Conservation (phyloP, 2,797 vertebrate species). For the Rhinatrema bivittatum region DNA sequence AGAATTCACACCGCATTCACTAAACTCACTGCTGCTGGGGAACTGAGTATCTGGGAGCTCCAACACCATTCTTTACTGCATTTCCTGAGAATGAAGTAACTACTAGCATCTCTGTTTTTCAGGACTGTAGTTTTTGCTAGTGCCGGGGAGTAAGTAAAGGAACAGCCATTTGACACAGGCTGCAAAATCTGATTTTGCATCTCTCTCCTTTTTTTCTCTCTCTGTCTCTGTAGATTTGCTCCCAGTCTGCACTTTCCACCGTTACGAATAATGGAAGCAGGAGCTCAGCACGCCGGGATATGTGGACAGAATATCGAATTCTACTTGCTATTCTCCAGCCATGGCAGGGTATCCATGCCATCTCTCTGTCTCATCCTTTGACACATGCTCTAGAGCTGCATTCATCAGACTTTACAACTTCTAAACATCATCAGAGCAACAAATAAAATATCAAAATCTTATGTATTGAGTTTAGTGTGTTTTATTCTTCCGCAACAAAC, state of each 20-base stretch:
- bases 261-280: slow-evolving; percentile 28
- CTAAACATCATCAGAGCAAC: neutral
- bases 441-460: slow-evolving; percentile 21
- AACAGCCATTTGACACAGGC: too few species aligned
- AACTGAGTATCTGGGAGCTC: too few species aligned
- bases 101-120: too few species aligned
- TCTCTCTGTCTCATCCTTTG: neutral
- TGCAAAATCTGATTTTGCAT: too few species aligned
- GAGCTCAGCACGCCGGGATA: neutral
- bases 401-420: neutral
- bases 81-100: too few species aligned
- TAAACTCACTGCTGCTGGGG: too few species aligned
- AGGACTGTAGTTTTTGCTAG: too few species aligned
- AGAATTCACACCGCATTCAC: too few species aligned
- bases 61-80: too few species aligned
- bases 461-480: neutral
- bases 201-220: too few species aligned
- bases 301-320: neutral
- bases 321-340: neutral
- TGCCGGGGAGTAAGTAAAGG: too few species aligned
- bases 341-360: neutral
- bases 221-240: slow-evolving; percentile 61
- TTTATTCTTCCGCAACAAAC: too few species aligned
- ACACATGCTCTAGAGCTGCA: neutral
- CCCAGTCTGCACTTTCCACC: slow-evolving; percentile 63